These are phyloP conservation scores for Elephas maximus DNA, from an alignment of 2,113 vertebrate genomes.

Conservation along the genomic window DNA sequence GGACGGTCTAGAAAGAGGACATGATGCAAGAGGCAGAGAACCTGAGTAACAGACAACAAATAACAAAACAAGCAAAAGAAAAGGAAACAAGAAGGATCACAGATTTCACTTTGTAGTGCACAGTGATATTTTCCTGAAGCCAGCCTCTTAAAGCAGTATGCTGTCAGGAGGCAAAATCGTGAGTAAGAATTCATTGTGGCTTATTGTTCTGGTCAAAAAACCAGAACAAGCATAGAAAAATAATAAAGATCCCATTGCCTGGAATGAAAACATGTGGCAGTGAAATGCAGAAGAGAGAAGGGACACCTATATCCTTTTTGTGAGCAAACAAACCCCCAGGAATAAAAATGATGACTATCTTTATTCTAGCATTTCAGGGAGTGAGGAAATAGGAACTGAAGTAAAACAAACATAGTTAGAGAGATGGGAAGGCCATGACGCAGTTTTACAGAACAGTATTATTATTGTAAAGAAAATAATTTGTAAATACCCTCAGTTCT, in stretches of 20 bases:
- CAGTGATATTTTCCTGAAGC: constrained; percentile 19
- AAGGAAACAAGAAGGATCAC: not conserved
- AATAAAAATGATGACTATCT: not conserved
- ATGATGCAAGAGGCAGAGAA: too few species aligned
- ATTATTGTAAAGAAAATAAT: constrained; percentile 7
- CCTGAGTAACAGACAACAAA: not conserved
- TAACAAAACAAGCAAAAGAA: not conserved
- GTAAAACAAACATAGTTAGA: not conserved
- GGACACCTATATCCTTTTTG: not conserved
- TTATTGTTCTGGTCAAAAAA: not conserved
- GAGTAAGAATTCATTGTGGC: not conserved
- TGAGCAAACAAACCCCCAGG: constrained; percentile 10
- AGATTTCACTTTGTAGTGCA: not conserved
- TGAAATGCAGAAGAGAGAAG: not conserved
- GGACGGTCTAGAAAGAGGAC: not conserved
- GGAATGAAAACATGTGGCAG: not conserved
- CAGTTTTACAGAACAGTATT: not conserved
- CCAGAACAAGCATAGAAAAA: not conserved
- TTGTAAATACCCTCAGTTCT: not conserved
- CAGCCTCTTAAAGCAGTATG: not conserved
- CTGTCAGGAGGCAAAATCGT: not conserved
- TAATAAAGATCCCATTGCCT: not conserved
- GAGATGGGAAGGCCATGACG: not conserved
- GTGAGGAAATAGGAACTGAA: constrained; percentile 22
- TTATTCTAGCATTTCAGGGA: constrained; percentile 32